Conservation (phyloP, 2,113 vertebrate genomes). For the Clarias magur region DNA sequence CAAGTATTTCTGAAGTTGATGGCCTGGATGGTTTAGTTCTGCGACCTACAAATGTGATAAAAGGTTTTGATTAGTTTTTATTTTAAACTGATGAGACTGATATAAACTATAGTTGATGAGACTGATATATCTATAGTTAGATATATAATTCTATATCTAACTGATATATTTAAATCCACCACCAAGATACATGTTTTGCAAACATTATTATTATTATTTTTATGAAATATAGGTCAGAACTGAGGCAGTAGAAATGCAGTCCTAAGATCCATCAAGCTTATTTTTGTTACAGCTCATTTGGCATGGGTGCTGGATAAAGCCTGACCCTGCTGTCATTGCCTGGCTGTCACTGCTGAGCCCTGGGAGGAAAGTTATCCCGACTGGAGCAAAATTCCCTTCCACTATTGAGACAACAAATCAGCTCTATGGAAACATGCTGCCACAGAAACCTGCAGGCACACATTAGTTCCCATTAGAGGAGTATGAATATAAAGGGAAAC, state of each 20-base stretch:
- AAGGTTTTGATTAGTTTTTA: no score
- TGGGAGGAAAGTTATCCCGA: constrained; percentile 32
- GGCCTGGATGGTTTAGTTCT: no score
- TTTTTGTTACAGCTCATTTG: constrained; percentile 2
- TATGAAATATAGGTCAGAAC: not conserved
- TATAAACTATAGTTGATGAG: no score
- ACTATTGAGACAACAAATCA: constrained; percentile 44
- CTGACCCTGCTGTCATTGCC: constrained; percentile 29
- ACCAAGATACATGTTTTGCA: no score
- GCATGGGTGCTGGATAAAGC: constrained; percentile 1
- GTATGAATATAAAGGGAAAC: not conserved
- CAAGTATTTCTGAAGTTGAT: not conserved
- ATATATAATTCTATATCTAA: no score
- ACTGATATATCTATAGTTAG: no score
- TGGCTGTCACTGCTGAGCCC: constrained; percentile 28
- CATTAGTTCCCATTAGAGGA: constrained; percentile 2
- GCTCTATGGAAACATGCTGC: constrained; percentile 51
- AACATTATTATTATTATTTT: no score
- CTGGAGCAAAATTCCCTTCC: constrained; percentile 29
- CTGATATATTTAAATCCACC: no score
- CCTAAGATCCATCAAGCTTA: not conserved
- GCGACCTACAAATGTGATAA: no score
- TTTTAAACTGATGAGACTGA: no score
- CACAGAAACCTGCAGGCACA: constrained; percentile 36
- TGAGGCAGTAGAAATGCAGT: not conserved